Evolutionary conservation across 2,797 vertebrate species (phyloP).

Genomic region (Enteromius thamalakanensis): DNA sequence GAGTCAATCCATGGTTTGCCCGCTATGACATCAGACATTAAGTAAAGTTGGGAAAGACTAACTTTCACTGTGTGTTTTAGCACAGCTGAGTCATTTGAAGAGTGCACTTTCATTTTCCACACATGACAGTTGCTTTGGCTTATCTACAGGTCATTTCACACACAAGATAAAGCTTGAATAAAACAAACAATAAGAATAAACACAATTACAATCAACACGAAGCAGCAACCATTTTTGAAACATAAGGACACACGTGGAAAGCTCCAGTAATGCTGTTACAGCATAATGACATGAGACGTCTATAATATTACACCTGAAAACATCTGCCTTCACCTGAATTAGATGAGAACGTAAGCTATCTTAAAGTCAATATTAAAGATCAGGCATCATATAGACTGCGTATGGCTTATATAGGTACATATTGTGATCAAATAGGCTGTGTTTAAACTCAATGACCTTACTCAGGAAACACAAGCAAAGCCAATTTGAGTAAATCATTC

Average conservation of each 20-base stretch:
- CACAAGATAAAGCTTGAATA: neutral
- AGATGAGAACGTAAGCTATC: neutral
- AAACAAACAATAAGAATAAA: constrained; percentile 14
- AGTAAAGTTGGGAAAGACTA: no score
- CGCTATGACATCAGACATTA: no score
- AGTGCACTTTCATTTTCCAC: neutral
- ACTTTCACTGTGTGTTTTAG: neutral
- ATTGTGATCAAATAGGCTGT: constrained; percentile 8
- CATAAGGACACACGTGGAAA: neutral
- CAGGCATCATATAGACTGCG: neutral
- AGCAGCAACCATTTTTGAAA: constrained; percentile 1
- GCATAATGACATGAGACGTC: neutral
- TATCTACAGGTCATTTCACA: neutral
- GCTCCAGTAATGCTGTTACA: neutral
- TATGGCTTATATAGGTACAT: neutral
- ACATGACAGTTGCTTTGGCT: neutral
- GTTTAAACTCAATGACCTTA: constrained; percentile 21
- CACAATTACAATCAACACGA: constrained; percentile 12
- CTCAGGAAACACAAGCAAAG: neutral
- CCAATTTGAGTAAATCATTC: neutral
- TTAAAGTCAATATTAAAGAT: neutral
- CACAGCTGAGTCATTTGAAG: neutral
- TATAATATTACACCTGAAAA: constrained; percentile 14
- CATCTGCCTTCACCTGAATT: neutral
- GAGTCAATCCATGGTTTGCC: no score